These are phyloP conservation scores for Pseudorasbora parva DNA, from an alignment of 2,113 vertebrate species.

Conservation along the genomic window DNA sequence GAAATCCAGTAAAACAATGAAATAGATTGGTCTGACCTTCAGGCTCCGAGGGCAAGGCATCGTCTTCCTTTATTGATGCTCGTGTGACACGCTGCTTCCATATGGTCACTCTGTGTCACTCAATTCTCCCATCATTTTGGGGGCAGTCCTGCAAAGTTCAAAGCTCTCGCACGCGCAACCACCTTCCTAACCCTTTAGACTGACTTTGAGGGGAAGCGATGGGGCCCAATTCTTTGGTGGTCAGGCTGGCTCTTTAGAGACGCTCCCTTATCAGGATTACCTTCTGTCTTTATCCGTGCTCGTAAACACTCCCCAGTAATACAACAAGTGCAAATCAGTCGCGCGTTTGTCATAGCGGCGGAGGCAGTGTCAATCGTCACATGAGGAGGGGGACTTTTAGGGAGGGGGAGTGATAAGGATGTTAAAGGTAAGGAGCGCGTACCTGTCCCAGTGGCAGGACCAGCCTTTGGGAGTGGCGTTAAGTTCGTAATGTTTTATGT, in stretches of 20 bases:
- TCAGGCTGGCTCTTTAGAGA: slow-evolving; percentile 73
- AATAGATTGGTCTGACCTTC: slow-evolving; percentile 99
- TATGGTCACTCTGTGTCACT: slow-evolving; percentile 73
- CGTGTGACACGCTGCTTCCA: slow-evolving; percentile 80
- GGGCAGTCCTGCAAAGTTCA: slow-evolving; percentile 95
- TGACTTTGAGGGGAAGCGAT: slow-evolving; percentile 68
- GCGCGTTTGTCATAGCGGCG: slow-evolving; percentile 86
- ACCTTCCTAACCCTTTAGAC: slow-evolving; percentile 81
- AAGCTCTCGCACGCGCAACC: slow-evolving; percentile 95
- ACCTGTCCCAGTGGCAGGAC: slow-evolving; percentile 99
- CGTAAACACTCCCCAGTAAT: slow-evolving; percentile 54
- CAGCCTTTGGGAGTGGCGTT: slow-evolving; percentile 99
- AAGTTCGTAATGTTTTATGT: slow-evolving; percentile 99
- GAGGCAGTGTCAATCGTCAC: slow-evolving; percentile 82
- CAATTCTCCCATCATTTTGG: slow-evolving; percentile 69
- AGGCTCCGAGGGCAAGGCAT: slow-evolving; percentile 90
- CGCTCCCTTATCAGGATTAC: slow-evolving; percentile 67
- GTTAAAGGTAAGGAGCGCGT: slow-evolving; percentile 99
- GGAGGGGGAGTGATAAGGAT: slow-evolving; percentile 88
- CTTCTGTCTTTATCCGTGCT: slow-evolving; percentile 55
- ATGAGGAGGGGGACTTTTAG: slow-evolving; percentile 67
- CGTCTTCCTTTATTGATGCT: slow-evolving; percentile 86
- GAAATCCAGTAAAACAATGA: slow-evolving; percentile 87
- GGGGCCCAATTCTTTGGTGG: slow-evolving; percentile 62
- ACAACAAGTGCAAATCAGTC: slow-evolving; percentile 48